Conservation (phyloP, 2,113 vertebrate genomes). For the Dicaeum eximium region DNA sequence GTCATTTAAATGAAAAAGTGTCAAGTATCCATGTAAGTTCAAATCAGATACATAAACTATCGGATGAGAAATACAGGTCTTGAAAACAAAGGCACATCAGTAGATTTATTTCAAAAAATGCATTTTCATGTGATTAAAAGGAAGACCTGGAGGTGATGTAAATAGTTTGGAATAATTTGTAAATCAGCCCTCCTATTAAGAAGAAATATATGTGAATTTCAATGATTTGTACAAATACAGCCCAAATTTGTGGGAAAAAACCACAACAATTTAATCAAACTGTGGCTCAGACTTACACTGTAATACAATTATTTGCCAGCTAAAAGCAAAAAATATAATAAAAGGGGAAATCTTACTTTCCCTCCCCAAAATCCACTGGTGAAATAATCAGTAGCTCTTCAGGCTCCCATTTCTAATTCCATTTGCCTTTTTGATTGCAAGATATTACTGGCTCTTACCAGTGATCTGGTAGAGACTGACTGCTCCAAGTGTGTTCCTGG, state of each 20-base stretch:
- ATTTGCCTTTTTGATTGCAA: not conserved
- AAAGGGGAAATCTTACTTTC: not conserved
- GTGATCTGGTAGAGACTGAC: not conserved
- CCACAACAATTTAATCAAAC: not conserved
- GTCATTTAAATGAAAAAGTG: not conserved
- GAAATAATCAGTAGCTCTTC: not conserved
- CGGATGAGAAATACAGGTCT: not conserved
- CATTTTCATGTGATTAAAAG: not conserved
- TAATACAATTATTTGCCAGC: not conserved
- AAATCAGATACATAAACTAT: not conserved
- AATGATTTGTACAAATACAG: not conserved
- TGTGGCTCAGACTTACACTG: not conserved
- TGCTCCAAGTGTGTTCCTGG: not conserved
- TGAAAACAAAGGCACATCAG: not conserved
- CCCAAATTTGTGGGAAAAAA: not conserved
- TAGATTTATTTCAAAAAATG: not conserved
- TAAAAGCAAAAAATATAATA: not conserved
- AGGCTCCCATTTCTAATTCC: not conserved
- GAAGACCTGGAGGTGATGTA: not conserved
- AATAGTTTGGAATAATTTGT: not conserved
- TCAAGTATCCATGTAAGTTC: not conserved
- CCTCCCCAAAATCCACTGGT: rapidly evolving
- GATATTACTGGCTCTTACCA: not conserved
- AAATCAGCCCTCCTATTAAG: not conserved
- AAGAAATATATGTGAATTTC: not conserved